phyloP scores from a whole-genome alignment of 1,140 invertebrate genomes.

The Drosophila malerkotliana region DNA sequence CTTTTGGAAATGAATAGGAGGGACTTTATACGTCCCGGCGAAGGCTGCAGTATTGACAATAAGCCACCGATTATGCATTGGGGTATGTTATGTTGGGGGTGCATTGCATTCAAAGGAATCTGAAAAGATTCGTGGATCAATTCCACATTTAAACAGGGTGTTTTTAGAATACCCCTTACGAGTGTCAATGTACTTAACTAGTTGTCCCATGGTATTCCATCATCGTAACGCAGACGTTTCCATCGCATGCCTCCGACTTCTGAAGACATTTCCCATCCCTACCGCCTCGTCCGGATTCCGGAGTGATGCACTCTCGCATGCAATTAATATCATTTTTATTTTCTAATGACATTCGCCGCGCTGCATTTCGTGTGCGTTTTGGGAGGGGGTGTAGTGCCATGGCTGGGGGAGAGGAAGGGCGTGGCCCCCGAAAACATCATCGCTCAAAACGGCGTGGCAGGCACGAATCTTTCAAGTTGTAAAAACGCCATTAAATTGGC shows the following conservation, averaged over 20 bases:
- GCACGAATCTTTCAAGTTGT: slow-evolving; percentile 83
- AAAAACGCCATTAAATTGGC: slow-evolving; percentile 83
- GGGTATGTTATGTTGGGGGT: too few relatives aligned
- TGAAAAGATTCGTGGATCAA: too few relatives aligned
- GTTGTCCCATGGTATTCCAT: slow-evolving; percentile 39
- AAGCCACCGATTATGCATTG: too few relatives aligned
- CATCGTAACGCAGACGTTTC: slow-evolving; percentile 76
- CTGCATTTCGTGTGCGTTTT: slow-evolving; percentile 80
- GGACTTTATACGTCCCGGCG: too few relatives aligned
- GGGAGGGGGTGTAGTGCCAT: slow-evolving; percentile 7
- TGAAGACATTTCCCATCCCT: neutral
- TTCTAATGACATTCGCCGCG: slow-evolving; percentile 82
- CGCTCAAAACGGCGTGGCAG: slow-evolving; percentile 78
- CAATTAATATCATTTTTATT: slow-evolving; percentile 83
- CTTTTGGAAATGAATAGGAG: too few relatives aligned
- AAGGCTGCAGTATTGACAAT: too few relatives aligned
- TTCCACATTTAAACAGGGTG: too few relatives aligned
- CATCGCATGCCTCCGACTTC: slow-evolving; percentile 48
- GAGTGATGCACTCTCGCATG: slow-evolving; percentile 67
- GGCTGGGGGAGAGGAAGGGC: neutral
- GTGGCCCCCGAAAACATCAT: slow-evolving; percentile 56
- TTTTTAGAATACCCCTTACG: too few relatives aligned
- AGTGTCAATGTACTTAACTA: too few relatives aligned
- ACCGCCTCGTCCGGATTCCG: slow-evolving; percentile 1
- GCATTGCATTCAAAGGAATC: too few relatives aligned